Percentiles rank a stretch among this genome's conserved stretches.
These are phyloP conservation scores for Gulo gulo DNA, from an alignment of 2,113 vertebrate genomes.

Conservation along the genomic window DNA sequence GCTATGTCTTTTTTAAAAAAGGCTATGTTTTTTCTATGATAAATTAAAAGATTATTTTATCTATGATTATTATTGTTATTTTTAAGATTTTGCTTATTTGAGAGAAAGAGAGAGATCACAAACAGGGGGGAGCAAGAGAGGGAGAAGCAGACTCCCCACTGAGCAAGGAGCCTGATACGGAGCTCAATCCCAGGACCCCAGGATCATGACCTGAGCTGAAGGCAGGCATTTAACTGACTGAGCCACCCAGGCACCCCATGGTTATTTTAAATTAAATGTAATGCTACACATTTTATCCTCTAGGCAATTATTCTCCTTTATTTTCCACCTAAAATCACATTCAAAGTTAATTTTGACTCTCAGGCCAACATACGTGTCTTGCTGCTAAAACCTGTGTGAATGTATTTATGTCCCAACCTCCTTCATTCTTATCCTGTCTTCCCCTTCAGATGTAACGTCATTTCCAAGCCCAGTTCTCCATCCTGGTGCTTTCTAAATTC, in stretches of 20 bases:
- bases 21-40: not conserved
- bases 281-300: not conserved
- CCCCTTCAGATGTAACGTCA: not conserved
- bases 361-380: not conserved
- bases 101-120: too few relatives aligned
- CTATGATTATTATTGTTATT: too few relatives aligned
- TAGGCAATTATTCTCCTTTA: not conserved
- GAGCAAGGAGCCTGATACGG: too few relatives aligned
- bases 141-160: too few relatives aligned
- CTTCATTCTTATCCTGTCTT: not conserved
- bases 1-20: not conserved
- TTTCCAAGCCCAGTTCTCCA: not conserved
- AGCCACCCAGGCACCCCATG: not conserved
- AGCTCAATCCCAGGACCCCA: too few relatives aligned
- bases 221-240: too few relatives aligned
- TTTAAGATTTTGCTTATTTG: too few relatives aligned
- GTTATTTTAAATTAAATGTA: not conserved
- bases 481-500: not conserved
- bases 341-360: slow-evolving; percentile 8
- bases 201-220: too few relatives aligned
- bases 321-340: not conserved
- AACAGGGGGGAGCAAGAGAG: too few relatives aligned
- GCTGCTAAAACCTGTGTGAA: not conserved
- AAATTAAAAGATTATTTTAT: not conserved
- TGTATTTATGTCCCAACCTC: not conserved